These are phyloP conservation scores for Apis laboriosa DNA, from an alignment of 1,140 invertebrate species.

Conservation along the genomic window DNA sequence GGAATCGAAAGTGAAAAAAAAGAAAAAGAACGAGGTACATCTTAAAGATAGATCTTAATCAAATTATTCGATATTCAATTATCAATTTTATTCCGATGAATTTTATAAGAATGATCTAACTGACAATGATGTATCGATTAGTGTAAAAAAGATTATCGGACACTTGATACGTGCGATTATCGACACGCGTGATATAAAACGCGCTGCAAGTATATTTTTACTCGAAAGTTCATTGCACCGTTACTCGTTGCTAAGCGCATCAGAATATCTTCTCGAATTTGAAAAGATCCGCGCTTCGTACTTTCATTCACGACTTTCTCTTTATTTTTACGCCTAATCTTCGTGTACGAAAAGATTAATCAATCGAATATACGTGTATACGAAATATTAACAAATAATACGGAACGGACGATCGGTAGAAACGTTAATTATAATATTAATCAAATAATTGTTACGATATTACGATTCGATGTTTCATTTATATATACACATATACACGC, in stretches of 20 bases:
- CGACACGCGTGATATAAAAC: background rate
- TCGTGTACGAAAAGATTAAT: background rate
- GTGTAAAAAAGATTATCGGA: background rate
- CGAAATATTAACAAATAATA: background rate
- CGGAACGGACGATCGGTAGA: background rate
- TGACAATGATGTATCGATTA: too few species aligned
- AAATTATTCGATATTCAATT: background rate
- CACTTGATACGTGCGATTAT: background rate
- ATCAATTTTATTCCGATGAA: too few species aligned
- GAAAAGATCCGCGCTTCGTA: background rate
- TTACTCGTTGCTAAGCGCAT: background rate
- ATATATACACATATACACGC: too few species aligned
- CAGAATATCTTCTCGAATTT: slow-evolving; percentile 10
- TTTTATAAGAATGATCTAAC: too few species aligned
- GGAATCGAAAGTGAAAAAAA: background rate
- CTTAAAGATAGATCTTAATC: background rate
- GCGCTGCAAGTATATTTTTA: background rate
- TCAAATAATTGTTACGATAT: background rate
- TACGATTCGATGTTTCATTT: background rate
- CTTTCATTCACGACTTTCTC: background rate
- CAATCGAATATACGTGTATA: background rate
- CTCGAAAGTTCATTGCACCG: background rate
- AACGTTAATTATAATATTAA: background rate
- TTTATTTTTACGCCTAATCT: background rate
- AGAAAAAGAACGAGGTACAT: background rate